These are phyloP conservation scores for Calliphora vomitoria DNA, from an alignment of 2,888 invertebrate genomes.

Conservation along the genomic window DNA sequence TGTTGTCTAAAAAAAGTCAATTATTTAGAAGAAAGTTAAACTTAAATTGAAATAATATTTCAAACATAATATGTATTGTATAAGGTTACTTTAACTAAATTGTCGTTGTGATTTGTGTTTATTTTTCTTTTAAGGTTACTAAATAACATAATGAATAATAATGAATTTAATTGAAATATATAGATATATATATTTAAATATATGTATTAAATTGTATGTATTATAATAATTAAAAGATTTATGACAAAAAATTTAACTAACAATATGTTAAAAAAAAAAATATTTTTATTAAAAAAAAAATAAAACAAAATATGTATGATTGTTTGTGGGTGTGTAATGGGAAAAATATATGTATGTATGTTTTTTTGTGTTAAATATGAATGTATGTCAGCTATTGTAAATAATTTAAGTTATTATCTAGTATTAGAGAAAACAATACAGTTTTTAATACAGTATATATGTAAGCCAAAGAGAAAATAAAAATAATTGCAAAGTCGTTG, in stretches of 20 bases:
- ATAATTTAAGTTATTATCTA: neutral
- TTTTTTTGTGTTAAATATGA: neutral
- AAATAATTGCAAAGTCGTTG: neutral
- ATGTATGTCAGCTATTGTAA: neutral
- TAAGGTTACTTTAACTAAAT: conserved; percentile 33
- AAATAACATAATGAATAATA: conserved; percentile 38
- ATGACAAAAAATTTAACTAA: conserved; percentile 48
- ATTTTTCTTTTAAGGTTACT: neutral
- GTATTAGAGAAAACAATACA: neutral
- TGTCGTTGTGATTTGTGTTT: conserved; percentile 63
- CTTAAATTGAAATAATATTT: conserved; percentile 11
- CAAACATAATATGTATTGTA: conserved; percentile 39
- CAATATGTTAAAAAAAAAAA: neutral
- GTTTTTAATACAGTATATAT: neutral
- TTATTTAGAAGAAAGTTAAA: conserved; percentile 3
- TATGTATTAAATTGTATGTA: neutral
- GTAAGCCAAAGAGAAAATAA: neutral
- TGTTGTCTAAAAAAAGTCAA: conserved; percentile 29
- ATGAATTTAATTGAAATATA: neutral
- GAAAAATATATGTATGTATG: neutral
- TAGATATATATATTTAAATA: neutral
- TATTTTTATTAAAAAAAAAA: conserved; percentile 9
- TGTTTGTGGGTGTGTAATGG: neutral
- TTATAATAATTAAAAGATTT: conserved; percentile 18
- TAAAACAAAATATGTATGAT: neutral